A percentile compares a stretch with the other conserved stretches of the same genome.
Evolutionary conservation across 2,797 vertebrate genomes (phyloP).

Genomic region (Halcyon leucocephala): DNA sequence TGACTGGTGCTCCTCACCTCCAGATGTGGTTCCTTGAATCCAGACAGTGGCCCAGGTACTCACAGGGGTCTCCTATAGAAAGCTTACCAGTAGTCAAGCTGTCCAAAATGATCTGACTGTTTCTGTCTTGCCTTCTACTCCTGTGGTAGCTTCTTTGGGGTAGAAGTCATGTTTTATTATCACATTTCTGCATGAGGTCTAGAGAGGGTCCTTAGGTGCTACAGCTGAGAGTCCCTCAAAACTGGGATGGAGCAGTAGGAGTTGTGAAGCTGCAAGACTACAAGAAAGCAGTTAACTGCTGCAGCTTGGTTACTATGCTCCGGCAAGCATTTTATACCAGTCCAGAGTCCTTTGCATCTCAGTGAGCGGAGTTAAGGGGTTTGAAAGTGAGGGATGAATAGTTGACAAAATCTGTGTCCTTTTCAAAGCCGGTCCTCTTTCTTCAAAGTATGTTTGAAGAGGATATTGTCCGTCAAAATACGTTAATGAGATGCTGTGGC

Average conservation of each 20-base stretch:
- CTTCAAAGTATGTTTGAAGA: neutral
- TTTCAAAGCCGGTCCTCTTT: neutral
- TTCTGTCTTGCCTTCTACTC: neutral
- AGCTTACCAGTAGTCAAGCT: neutral
- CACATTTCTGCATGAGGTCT: neutral
- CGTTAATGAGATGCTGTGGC: neutral
- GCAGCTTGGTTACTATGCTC: neutral
- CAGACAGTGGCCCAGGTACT: fast-evolving
- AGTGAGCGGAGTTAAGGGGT: neutral
- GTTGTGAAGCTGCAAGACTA: fast-evolving
- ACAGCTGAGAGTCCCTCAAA: neutral
- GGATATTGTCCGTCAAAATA: fast-evolving
- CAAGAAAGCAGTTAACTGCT: neutral
- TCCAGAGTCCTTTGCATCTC: neutral
- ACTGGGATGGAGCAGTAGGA: neutral
- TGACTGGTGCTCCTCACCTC: neutral
- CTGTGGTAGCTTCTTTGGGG: neutral
- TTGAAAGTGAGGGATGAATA: neutral
- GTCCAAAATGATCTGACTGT: neutral
- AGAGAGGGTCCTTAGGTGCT: neutral
- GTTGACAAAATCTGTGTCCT: neutral
- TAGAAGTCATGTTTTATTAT: neutral
- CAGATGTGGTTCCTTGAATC: neutral
- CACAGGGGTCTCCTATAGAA: neutral
- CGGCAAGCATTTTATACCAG: neutral